Conservation (phyloP, 2,888 invertebrate species). For the Drosophila histrio region DNA sequence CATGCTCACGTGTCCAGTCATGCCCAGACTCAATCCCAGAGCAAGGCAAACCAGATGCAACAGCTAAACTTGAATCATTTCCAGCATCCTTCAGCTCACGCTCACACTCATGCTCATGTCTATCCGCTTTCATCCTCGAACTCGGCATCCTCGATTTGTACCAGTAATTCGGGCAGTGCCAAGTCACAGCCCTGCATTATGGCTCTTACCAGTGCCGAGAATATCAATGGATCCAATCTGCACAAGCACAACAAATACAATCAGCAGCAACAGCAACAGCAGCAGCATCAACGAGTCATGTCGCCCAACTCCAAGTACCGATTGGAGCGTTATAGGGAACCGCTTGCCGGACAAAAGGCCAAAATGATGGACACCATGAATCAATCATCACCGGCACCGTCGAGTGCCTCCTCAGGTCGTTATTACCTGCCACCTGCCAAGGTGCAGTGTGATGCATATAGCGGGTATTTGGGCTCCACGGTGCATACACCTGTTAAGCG, state of each 20-base stretch:
- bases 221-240: not conserved
- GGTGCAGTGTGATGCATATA: constrained; percentile 78
- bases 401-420: constrained; percentile 32
- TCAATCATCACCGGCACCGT: constrained; percentile 23
- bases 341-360: constrained; percentile 30
- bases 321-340: constrained; percentile 81
- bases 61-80: constrained; percentile 43
- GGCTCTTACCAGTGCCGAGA: constrained; percentile 7
- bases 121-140: constrained; percentile 44
- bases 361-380: constrained; percentile 35
- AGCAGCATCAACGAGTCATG: constrained; percentile 71
- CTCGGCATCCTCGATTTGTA: constrained; percentile 49
- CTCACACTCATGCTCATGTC: constrained; percentile 24
- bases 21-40: constrained; percentile 12
- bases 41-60: constrained; percentile 33
- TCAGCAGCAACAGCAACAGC: constrained; percentile 33
- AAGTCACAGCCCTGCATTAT: constrained; percentile 34
- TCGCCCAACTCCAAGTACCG: constrained; percentile 83
- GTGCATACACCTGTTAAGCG: constrained; percentile 84
- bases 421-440: constrained; percentile 55
- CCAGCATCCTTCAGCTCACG: constrained; percentile 34
- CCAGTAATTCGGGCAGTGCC: constrained; percentile 29
- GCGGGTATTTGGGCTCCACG: constrained; percentile 82
- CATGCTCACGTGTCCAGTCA: constrained; percentile 2
- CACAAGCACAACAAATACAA: constrained; percentile 38